Evolutionary conservation across 2,113 vertebrate genomes (phyloP), one percentile per base, ranked within the genome.

Genomic region (Ophiodon elongatus): DNA sequence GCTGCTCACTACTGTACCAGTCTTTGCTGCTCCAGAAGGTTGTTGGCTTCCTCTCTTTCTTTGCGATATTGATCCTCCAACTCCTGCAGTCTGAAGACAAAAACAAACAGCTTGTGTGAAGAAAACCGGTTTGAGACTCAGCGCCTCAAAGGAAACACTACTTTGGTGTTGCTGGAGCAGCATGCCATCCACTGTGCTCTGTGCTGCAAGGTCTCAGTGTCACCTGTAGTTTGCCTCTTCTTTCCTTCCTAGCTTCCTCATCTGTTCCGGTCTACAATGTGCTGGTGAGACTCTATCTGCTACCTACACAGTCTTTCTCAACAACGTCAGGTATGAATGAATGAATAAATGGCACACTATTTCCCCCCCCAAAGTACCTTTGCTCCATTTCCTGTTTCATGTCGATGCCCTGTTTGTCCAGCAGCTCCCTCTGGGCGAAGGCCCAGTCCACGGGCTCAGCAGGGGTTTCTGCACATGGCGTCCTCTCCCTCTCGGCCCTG

Each of bases 371-470:
- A 21, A 29, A 27, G 2, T 89, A 99, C 98, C 98, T 97, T 88
- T 99, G 98, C 74, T 99, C 97, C 98, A 99, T 99, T 92, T 99
- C 98, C 91, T 98, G 98, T 86, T 99, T 99, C 98, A 99, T 99
- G 94, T 99, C 98, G 0, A 99, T 99, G 89, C 98, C 98, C 89
- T 99, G 98, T 79, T 99, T 99, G 54, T 99, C 98, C 90, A 99
- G 95, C 80, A 99, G 95, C 92, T 99, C 98, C 0, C 98, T 95
- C 92, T 99, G 98, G 19, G 98, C 98, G 0, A 99, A 99, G 11
- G 98, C 97, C 98, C 98, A 99, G 95, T 99, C 98, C 83, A 99
- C 97, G 0, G 98, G 97, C 92, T 99, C 98, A 0, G 94, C 94
- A 0, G 98, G 98, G 0, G 98, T 98, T 80, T 99, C 98, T 0